phyloP scores from a whole-genome alignment of 2,113 vertebrate species.

The Strix uralensis region DNA sequence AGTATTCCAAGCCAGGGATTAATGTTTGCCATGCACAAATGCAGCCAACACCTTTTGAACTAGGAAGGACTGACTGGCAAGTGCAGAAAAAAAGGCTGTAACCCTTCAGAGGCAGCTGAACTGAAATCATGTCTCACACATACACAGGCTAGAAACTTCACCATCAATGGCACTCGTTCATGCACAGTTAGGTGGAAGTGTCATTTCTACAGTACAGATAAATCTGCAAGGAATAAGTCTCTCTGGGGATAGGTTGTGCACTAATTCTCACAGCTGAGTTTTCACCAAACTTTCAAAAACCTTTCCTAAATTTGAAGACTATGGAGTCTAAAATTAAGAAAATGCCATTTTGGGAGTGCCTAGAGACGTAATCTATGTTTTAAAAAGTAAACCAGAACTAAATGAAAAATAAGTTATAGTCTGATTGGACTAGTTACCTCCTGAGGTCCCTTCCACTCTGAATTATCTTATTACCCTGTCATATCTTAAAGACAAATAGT shows the following conservation, averaged over 20 bases:
- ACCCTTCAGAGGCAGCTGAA: not conserved
- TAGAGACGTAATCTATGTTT: not conserved
- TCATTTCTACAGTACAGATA: not conserved
- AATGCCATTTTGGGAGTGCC: not conserved
- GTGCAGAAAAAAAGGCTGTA: not conserved
- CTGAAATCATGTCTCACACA: not conserved
- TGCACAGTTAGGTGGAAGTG: not conserved
- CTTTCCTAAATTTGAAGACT: not conserved
- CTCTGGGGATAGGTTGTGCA: not conserved
- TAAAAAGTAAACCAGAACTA: not conserved
- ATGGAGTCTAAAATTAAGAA: not conserved
- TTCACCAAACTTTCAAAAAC: not conserved
- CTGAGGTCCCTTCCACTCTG: not conserved
- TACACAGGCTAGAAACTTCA: not conserved
- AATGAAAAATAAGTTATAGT: not conserved
- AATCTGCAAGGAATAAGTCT: not conserved
- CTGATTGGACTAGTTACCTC: not conserved
- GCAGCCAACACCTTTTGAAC: not conserved
- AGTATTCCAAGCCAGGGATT: not conserved
- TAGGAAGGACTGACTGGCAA: not conserved
- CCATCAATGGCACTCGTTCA: accelerated
- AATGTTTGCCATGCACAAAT: accelerated
- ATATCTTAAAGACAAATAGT: not conserved
- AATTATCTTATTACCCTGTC: not conserved
- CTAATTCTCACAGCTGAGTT: not conserved